phyloP scores from a whole-genome alignment of 2,888 invertebrate genomes.

The Zygogramma bicolorata region DNA sequence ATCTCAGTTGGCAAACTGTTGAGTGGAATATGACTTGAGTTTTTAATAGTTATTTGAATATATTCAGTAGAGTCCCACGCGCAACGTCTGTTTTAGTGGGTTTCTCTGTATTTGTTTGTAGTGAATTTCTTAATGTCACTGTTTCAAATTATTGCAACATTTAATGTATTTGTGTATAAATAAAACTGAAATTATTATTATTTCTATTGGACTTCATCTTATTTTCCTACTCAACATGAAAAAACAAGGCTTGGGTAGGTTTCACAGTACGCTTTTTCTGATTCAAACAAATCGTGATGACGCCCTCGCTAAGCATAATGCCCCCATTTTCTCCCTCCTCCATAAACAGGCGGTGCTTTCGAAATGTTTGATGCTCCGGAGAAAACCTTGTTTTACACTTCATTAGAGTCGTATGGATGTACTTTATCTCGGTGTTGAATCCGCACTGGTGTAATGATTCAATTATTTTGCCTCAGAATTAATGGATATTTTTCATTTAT shows the following conservation, averaged over 20 bases:
- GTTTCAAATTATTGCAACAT: too few species aligned
- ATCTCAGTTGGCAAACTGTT: too few species aligned
- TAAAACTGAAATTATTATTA: too few species aligned
- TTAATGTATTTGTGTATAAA: too few species aligned
- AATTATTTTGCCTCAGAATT: constrained; percentile 12
- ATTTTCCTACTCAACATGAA: neutral
- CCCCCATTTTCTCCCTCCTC: constrained; percentile 5
- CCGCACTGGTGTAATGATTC: constrained; percentile 6
- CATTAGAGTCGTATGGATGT: constrained; percentile 13
- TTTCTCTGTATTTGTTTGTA: too few species aligned
- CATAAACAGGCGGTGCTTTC: constrained; percentile 12
- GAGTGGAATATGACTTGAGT: too few species aligned
- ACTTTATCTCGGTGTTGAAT: constrained; percentile 20
- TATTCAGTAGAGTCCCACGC: too few species aligned
- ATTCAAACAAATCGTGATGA: constrained; percentile 20
- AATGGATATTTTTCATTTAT: neutral
- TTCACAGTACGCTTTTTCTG: neutral
- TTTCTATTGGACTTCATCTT: too few species aligned
- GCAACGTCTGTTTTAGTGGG: too few species aligned
- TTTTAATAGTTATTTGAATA: too few species aligned
- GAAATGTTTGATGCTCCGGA: constrained; percentile 13
- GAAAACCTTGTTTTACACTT: constrained; percentile 23
- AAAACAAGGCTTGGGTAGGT: neutral
- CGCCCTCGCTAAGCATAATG: neutral
- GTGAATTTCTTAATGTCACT: too few species aligned